A percentile compares a stretch with the other conserved stretches of the same genome.
Conservation (phyloP, 1,140 invertebrate species). For the Aphaenogaster rudis region DNA sequence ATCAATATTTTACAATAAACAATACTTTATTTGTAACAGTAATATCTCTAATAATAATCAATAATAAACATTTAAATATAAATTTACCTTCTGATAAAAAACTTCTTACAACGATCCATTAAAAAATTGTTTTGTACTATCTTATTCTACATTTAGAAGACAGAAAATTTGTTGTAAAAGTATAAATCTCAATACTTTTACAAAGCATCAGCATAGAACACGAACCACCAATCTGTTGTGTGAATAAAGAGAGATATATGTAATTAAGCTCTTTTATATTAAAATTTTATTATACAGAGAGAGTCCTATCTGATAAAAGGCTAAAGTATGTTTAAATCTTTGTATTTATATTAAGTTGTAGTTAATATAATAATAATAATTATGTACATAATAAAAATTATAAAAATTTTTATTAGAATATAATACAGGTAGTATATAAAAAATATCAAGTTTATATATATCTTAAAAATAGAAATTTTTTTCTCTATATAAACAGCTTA, state of each 20-base stretch:
- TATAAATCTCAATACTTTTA: slow-evolving; percentile 3
- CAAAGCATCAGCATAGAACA: not conserved
- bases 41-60: slow-evolving; percentile 30
- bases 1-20: slow-evolving; percentile 3
- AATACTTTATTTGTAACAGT: slow-evolving; percentile 5
- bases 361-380: slow-evolving; percentile 14
- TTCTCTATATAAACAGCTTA: not conserved
- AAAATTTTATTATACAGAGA: not conserved
- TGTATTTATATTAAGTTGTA: not conserved
- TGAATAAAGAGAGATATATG: not conserved
- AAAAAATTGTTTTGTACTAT: slow-evolving; percentile 41
- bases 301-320: not conserved
- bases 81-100: slow-evolving; percentile 70
- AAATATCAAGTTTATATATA: not conserved
- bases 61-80: slow-evolving; percentile 17
- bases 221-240: not conserved
- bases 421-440: not conserved
- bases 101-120: slow-evolving; percentile 76
- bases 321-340: not conserved
- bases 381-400: slow-evolving; percentile 15
- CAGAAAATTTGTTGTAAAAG: not conserved
- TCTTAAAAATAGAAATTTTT: not conserved
- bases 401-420: not conserved
- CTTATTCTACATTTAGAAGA: slow-evolving; percentile 9
- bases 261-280: slow-evolving; percentile 6